Base-by-base conservation (phyloP, 1,140 invertebrate genomes). In the Mamestra configurata region DNA sequence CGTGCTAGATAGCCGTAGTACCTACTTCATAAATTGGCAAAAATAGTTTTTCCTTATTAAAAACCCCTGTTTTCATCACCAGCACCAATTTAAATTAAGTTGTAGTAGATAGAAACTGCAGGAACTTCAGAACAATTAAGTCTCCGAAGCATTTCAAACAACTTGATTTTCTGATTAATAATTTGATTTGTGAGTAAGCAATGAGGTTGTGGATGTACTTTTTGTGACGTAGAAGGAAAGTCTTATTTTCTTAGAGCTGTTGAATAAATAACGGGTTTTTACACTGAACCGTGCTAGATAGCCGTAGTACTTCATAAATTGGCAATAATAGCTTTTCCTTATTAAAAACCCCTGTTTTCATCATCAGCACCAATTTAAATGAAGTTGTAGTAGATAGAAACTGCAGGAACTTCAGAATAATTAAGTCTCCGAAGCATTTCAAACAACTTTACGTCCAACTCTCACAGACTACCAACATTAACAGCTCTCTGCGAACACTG, bases 381-480 rank as follows among this genome's bases (percentile, higher is more conserved):
- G 18, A 53, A 53, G 6, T 24, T 55, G 0, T 55, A 55, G 20
- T 20, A 22, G 20, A 13, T 66, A 13, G 4, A 40, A 40, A 66
- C 35, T 66, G 61, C 61, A 40, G 35, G 18, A 66, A 40, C 37
- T 10, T 66, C 35, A 37, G 7, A 40, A 40, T 35, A 40, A 22
- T 66, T 18, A 66, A 40, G 35, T 20, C 18, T 40, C 10, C 10
- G 61, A 40, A 20, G 18, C 35, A 20, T 37, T 64, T 37, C 15
- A 37, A 35, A 66, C 61, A 66, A 40, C 31, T 66, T 66, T 31
- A 66, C n/a, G 61, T 43, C 8, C 18, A 64, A 66, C 61, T 66
- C 40, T 66, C 61, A 66, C 61, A 40, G 31, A 64, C 59, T 18
- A 20, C n/a, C 35, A 20, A 27, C 22, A 55, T 55, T 55, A 55